Base-by-base conservation (phyloP, 2,888 invertebrate species). In the Drosophila rubida region DNA sequence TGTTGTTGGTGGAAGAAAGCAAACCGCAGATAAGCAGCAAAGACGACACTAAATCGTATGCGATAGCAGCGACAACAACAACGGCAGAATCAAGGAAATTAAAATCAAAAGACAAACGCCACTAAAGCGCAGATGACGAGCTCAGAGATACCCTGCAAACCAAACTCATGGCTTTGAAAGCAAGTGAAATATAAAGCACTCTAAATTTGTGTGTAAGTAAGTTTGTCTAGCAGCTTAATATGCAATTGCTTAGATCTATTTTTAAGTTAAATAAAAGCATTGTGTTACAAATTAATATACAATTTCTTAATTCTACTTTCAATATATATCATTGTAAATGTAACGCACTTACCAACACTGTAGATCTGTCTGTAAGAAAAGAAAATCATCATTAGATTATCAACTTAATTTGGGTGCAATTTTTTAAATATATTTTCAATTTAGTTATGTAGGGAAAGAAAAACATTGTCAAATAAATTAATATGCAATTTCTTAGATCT, bases 41-140 rank as follows among this genome's bases (percentile, higher is more conserved):
- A 83, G 87, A 80, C 75, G 78, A 84, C 88, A 80, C 81, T 87
- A 80, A 88, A 80, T 82, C 80, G 82, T 69, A 60, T 62, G 77
- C 61, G 82, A 82, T 82, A 86, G 77, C 77, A 71, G 63, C 53
- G 32, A 37, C 9, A 11, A 41, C 45, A 62, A 65, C 37, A 46
- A 22, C 9, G 37, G 23, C 6, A 39, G 42, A 49, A 35, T 42
- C 25, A 27, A 53, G 45, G 11, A 58, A 48, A 48, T 58, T 39
- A 53, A 69, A 32, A 39, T 25, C 35, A 14, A 19, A 37, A 11
- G 27, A 42, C 27, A 44, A 42, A 27, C 41, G 5, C n/a, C 23
- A 7, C 3, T 13, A 5, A 2, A 13, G 8, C 6, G 3, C 1
- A 14, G 13, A 9, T 66, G 65, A 51, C 49, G 37, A 11, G 30